These are phyloP conservation scores for Tetanocera ferruginea DNA, from an alignment of 2,888 invertebrate species.

Conservation along the genomic window DNA sequence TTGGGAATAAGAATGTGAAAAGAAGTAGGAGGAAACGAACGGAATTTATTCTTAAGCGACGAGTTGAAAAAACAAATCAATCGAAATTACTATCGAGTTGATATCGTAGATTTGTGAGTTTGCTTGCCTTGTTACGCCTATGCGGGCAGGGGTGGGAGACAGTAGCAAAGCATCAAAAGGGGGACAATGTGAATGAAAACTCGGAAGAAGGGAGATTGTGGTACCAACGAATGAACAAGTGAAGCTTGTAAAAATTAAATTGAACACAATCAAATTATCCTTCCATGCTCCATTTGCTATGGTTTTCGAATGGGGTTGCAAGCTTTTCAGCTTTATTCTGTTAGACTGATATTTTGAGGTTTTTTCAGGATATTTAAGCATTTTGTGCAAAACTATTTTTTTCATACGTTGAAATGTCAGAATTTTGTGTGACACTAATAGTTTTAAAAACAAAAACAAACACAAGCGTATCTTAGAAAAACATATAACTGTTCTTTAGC, in stretches of 20 bases:
- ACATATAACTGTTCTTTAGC: too few species aligned
- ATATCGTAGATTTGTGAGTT: constrained; percentile 29
- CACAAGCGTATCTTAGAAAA: too few species aligned
- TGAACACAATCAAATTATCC: constrained; percentile 70
- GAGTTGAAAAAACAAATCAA: constrained; percentile 39
- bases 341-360: background rate
- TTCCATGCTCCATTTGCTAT: constrained; percentile 60
- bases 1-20: constrained; percentile 21
- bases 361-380: background rate
- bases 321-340: constrained; percentile 15
- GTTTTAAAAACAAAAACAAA: too few species aligned
- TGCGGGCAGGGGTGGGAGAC: constrained; percentile 33
- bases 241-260: constrained; percentile 70
- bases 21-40: constrained; percentile 38
- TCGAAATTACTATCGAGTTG: constrained; percentile 33
- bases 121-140: constrained; percentile 29
- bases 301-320: constrained; percentile 22
- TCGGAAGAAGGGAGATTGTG: background rate
- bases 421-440: too few species aligned
- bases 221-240: constrained; percentile 52
- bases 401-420: too few species aligned
- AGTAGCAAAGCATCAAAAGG: background rate
- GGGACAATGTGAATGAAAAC: background rate
- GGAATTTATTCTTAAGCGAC: constrained; percentile 6
- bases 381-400: too few species aligned